A percentile compares a stretch with the other conserved stretches of the same genome.
Evolutionary conservation across 2,797 vertebrate genomes (phyloP).

Genomic region (Dipus sagitta): DNA sequence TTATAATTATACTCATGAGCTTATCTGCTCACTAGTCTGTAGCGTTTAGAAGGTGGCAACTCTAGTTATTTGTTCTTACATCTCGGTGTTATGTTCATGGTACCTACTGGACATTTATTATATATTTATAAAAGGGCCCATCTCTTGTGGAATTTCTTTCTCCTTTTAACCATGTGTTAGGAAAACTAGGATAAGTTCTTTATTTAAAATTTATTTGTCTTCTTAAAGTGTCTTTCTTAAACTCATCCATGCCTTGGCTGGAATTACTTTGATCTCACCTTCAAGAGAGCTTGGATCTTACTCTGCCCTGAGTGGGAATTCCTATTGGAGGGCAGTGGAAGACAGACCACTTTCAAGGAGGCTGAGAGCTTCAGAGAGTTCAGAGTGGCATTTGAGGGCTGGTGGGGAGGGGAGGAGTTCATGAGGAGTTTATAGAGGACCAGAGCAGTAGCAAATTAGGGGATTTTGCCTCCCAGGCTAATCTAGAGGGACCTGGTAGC

Average conservation of each 20-base stretch:
- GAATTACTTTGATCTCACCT: constrained; percentile 31
- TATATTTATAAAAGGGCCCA: not conserved
- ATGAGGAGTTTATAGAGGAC: not conserved
- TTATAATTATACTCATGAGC: not conserved
- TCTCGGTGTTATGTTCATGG: not conserved
- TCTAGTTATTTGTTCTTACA: not conserved
- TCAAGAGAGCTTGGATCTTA: not conserved
- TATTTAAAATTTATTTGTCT: constrained; percentile 23
- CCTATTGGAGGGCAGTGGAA: not conserved
- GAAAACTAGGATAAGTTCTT: not conserved
- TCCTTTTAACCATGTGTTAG: not conserved
- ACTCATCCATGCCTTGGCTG: not conserved
- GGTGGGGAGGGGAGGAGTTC: not conserved
- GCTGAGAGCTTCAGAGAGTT: not conserved
- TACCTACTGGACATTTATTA: not conserved
- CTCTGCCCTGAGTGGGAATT: not conserved
- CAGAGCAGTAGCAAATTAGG: not conserved
- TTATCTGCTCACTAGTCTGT: not conserved
- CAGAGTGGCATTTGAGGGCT: not conserved
- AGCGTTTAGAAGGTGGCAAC: not conserved
- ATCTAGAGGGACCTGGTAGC: not conserved
- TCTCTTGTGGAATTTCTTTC: not conserved
- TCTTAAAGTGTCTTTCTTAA: not conserved
- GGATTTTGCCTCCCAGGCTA: not conserved
- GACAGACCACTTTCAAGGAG: not conserved